These are phyloP conservation scores for Drosophila ustulata DNA, from an alignment of 2,888 invertebrate genomes.

Conservation along the genomic window DNA sequence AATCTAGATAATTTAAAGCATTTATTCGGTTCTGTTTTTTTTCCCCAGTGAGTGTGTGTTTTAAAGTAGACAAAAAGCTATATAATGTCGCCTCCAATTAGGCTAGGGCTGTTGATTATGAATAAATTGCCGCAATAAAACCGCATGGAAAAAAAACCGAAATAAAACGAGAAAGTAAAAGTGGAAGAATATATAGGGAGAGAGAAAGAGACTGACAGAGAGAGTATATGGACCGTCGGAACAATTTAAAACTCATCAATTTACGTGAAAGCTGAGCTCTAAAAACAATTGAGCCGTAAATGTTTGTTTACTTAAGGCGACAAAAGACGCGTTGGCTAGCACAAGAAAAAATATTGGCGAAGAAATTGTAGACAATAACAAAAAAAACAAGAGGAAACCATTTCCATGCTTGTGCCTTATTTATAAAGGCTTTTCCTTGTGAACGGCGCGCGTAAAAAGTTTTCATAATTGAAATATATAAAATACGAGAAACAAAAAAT, in stretches of 20 bases:
- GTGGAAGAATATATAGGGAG: conserved; percentile 18
- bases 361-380: conserved; percentile 23
- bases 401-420: conserved; percentile 24
- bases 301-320: conserved; percentile 69
- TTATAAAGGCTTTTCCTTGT: conserved; percentile 21
- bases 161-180: conserved; percentile 32
- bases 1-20: background rate
- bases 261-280: conserved; percentile 56
- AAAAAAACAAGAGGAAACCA: background rate
- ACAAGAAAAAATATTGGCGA: conserved; percentile 9
- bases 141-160: conserved; percentile 1
- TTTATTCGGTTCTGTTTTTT: background rate
- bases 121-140: conserved; percentile 54
- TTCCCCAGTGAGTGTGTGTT: background rate
- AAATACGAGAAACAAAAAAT: conserved; percentile 32
- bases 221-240: conserved; percentile 7
- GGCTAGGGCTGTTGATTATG: conserved; percentile 53
- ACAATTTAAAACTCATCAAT: conserved; percentile 78
- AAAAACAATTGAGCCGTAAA: conserved; percentile 72
- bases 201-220: background rate
- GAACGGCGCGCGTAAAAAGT: conserved; percentile 44
- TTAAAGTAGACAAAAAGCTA: background rate
- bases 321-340: conserved; percentile 28
- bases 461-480: conserved; percentile 75
- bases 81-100: conserved; percentile 45